Evolutionary conservation across 2,888 invertebrate genomes (phyloP).

Genomic region (Candidula unifasciata): DNA sequence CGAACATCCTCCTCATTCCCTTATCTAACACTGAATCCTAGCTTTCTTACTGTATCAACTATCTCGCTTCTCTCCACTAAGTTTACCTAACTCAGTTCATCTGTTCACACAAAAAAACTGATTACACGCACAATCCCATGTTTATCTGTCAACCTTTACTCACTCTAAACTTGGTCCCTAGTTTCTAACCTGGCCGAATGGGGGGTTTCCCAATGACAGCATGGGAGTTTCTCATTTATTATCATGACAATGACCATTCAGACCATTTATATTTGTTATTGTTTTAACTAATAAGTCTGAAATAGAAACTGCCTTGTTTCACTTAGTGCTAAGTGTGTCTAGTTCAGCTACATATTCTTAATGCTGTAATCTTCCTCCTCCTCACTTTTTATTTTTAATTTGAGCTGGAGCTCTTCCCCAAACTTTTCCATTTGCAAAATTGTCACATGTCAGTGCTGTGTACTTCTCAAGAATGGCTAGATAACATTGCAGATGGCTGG

Average conservation of each 20-base stretch:
- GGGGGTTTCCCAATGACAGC: neutral
- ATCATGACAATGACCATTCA: neutral
- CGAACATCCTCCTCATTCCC: no score
- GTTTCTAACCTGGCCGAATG: neutral
- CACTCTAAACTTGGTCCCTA: neutral
- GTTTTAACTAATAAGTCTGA: neutral
- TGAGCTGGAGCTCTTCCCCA: no score
- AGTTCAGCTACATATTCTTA: neutral
- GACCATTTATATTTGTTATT: neutral
- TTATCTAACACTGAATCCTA: no score
- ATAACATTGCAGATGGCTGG: no score
- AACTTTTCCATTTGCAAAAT: no score
- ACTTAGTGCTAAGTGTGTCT: neutral
- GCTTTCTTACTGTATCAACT: no score
- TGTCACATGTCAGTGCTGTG: no score
- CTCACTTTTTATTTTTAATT: no score
- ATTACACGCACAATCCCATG: neutral
- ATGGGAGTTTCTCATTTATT: neutral
- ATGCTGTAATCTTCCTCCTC: no score
- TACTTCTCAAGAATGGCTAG: no score
- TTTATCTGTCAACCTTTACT: neutral
- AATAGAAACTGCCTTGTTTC: neutral
- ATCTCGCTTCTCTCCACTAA: no score
- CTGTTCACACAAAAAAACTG: neutral
- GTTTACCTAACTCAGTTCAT: no score